A percentile compares a stretch with the other conserved stretches of the same genome.
Conservation (phyloP, 2,888 invertebrate species). For the Eilema griseolum region DNA sequence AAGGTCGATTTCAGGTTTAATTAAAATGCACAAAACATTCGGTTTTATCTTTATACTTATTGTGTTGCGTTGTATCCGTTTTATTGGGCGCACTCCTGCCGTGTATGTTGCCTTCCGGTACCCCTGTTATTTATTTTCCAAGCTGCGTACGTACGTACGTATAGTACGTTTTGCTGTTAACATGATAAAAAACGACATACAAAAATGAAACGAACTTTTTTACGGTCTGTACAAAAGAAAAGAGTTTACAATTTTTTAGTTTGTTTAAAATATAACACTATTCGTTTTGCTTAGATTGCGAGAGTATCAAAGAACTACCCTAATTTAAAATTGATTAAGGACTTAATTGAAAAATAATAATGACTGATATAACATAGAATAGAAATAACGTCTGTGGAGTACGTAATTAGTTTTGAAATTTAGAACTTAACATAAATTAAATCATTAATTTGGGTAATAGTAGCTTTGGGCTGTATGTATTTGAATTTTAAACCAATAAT, state of each 20-base stretch:
- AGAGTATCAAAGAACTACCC: no score
- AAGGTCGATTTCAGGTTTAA: conserved; percentile 49
- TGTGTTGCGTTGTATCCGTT: conserved; percentile 30
- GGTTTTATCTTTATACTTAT: conserved; percentile 52
- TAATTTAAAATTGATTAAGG: no score
- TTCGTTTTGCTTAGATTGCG: no score
- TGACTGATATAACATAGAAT: no score
- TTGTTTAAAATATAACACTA: conserved; percentile 2
- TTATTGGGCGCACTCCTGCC: conserved; percentile 42
- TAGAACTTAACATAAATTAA: no score
- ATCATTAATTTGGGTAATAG: no score
- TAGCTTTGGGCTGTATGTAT: no score
- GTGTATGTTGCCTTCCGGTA: conserved; percentile 47
- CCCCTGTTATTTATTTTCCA: conserved; percentile 45
- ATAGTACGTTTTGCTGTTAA: conserved; percentile 30
- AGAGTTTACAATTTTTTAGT: conserved; percentile 29
- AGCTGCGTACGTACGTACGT: no score
- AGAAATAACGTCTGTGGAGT: no score
- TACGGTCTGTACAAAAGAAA: conserved; percentile 22
- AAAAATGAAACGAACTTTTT: conserved; percentile 42
- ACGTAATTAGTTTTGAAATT: no score
- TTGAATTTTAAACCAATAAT: no score
- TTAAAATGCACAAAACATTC: conserved; percentile 55
- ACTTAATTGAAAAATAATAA: no score
- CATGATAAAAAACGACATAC: conserved; percentile 33